Percentiles rank a stretch among this genome's conserved stretches.
Evolutionary conservation across 2,113 vertebrate species (phyloP).

Genomic region (Mungos mungo): DNA sequence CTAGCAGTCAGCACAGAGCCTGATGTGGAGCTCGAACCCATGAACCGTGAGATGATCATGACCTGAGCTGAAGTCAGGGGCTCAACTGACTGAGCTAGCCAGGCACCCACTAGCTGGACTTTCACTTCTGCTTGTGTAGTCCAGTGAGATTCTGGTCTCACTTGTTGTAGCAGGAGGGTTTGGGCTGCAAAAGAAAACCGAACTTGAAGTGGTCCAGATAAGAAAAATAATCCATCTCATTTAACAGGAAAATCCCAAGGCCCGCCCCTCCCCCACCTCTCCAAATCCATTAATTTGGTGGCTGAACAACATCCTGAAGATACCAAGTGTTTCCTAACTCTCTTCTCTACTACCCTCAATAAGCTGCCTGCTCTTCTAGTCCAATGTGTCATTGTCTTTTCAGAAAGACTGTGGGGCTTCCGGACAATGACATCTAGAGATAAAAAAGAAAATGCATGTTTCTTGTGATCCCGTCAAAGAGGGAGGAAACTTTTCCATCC

Average conservation of each 20-base stretch:
- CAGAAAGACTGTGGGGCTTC: not conserved
- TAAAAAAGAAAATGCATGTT: not conserved
- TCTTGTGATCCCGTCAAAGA: not conserved
- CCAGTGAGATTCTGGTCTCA: not conserved
- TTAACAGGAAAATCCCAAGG: not conserved
- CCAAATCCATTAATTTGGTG: not conserved
- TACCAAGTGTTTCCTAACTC: not conserved
- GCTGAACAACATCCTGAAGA: not conserved
- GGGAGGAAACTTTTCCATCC: not conserved
- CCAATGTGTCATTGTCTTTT: not conserved
- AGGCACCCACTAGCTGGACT: not conserved
- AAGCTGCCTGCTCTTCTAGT: not conserved
- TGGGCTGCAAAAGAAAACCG: not conserved
- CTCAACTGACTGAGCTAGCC: too few relatives aligned
- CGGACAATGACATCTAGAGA: not conserved
- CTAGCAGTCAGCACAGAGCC: too few relatives aligned
- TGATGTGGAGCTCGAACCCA: too few relatives aligned
- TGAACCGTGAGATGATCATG: too few relatives aligned
- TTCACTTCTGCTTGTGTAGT: not conserved
- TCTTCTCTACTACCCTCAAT: not conserved
- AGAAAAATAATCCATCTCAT: not conserved
- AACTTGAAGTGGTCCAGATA: not conserved
- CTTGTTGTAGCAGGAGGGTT: not conserved
- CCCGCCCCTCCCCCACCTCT: not conserved
- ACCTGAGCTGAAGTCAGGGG: too few relatives aligned